Percentiles rank a stretch among this genome's conserved stretches.
These are phyloP conservation scores for Drosophila atripex DNA, from an alignment of 2,888 invertebrate genomes.

Conservation along the genomic window DNA sequence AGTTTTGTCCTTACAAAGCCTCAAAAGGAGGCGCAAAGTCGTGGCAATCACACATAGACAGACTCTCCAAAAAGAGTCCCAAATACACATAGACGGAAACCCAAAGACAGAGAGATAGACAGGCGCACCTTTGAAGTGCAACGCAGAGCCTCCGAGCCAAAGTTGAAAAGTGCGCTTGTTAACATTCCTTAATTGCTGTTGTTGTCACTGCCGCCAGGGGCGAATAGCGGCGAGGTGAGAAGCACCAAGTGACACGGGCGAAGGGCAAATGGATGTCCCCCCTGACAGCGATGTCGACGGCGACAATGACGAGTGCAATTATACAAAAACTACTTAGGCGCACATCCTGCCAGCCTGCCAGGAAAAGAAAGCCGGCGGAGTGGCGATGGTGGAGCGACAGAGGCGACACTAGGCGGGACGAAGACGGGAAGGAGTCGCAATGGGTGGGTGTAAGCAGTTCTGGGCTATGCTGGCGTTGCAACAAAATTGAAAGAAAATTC, in stretches of 20 bases:
- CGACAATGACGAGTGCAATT: slow-evolving; percentile 80
- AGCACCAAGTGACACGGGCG: background rate
- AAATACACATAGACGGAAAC: background rate
- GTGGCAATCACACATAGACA: slow-evolving; percentile 30
- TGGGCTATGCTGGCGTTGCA: slow-evolving; percentile 41
- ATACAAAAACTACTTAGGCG: slow-evolving; percentile 78
- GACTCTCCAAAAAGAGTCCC: background rate
- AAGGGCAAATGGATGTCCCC: slow-evolving; percentile 4
- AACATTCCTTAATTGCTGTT: slow-evolving; percentile 78
- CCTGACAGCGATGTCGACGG: slow-evolving; percentile 66
- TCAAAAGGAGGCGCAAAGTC: slow-evolving; percentile 31
- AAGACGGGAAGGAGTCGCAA: background rate
- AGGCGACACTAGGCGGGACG: too few species aligned
- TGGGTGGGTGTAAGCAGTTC: background rate
- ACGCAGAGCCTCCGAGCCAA: slow-evolving; percentile 66
- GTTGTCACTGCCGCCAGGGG: slow-evolving; percentile 42
- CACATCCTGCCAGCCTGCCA: slow-evolving; percentile 72
- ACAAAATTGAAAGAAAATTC: slow-evolving; percentile 80
- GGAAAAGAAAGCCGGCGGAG: slow-evolving; percentile 31
- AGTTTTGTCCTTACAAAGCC: slow-evolving; percentile 7
- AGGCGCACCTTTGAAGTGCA: slow-evolving; percentile 76
- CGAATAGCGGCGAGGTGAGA: background rate
- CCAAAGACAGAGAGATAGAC: background rate
- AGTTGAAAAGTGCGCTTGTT: slow-evolving; percentile 80
- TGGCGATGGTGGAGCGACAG: background rate